phyloP scores from a whole-genome alignment of 2,113 vertebrate species.

The Pituophis catenifer region DNA sequence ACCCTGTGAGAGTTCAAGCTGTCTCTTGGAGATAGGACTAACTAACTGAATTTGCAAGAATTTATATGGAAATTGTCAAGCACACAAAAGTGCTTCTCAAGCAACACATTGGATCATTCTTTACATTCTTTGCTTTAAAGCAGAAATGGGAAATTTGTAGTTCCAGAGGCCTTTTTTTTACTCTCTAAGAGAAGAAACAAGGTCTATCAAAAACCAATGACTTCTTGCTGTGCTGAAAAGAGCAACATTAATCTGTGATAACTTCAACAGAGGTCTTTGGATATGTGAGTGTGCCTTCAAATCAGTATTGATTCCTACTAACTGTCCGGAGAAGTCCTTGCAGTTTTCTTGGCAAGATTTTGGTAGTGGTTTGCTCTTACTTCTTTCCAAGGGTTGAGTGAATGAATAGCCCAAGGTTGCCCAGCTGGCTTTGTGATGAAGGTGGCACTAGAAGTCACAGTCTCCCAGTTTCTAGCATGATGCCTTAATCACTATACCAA shows the following conservation, averaged over 20 bases:
- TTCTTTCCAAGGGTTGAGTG: background rate
- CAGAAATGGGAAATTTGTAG: background rate
- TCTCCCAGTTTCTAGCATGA: background rate
- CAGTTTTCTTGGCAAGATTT: background rate
- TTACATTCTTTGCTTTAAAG: background rate
- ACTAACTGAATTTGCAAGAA: background rate
- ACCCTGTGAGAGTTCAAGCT: background rate
- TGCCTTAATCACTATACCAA: background rate
- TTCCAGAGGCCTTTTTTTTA: background rate
- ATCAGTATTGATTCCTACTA: background rate
- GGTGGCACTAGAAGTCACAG: background rate
- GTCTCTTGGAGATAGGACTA: background rate
- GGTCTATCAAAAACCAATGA: background rate
- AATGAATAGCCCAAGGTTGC: background rate
- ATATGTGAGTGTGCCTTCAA: background rate
- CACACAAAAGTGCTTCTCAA: background rate
- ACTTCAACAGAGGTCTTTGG: background rate
- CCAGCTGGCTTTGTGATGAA: background rate
- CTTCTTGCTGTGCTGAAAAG: background rate
- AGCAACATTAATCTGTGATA: background rate
- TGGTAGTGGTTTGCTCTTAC: background rate
- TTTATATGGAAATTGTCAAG: background rate
- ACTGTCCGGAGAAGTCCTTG: background rate
- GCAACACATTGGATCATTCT: background rate
- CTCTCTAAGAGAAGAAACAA: background rate